Conservation (phyloP, 2,797 vertebrate species). For the Epinephelus coioides region DNA sequence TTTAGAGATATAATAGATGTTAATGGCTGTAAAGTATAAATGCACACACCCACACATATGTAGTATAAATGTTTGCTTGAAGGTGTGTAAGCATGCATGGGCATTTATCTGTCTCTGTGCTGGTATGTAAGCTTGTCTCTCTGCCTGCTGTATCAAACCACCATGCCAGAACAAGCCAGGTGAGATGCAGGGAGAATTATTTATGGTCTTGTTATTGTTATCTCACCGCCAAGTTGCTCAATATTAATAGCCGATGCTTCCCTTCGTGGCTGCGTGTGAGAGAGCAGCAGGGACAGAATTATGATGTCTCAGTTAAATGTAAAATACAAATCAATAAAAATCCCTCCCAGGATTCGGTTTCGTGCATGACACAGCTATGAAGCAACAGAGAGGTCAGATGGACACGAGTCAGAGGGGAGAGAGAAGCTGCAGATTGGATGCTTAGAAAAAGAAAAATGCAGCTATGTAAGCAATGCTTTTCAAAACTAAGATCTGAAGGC, state of each 20-base stretch:
- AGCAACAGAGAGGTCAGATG: slow-evolving; percentile 16
- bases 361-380: slow-evolving; percentile 15
- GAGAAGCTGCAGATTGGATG: not conserved
- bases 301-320: slow-evolving; percentile 50
- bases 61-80: not conserved
- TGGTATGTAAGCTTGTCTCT: slow-evolving; percentile 53
- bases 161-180: slow-evolving; percentile 68
- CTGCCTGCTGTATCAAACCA: slow-evolving; percentile 35
- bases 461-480: slow-evolving; percentile 15
- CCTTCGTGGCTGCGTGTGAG: slow-evolving; percentile 46
- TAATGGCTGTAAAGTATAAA: not conserved
- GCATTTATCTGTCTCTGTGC: slow-evolving; percentile 32
- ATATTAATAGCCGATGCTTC: slow-evolving; percentile 60
- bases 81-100: slow-evolving; percentile 17
- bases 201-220: slow-evolving; percentile 66
- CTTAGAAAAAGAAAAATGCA: not conserved
- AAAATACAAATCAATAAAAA: slow-evolving; percentile 51
- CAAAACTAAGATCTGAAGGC: slow-evolving; percentile 14
- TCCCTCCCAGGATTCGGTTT: slow-evolving; percentile 11
- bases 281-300: slow-evolving; percentile 20
- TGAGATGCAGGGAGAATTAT: slow-evolving; percentile 61
- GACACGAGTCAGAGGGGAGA: not conserved
- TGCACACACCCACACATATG: not conserved
- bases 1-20: slow-evolving; percentile 3
- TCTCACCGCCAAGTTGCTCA: slow-evolving; percentile 61